Conservation (phyloP, 2,797 vertebrate genomes). For the Hypotaenidia okinawae region DNA sequence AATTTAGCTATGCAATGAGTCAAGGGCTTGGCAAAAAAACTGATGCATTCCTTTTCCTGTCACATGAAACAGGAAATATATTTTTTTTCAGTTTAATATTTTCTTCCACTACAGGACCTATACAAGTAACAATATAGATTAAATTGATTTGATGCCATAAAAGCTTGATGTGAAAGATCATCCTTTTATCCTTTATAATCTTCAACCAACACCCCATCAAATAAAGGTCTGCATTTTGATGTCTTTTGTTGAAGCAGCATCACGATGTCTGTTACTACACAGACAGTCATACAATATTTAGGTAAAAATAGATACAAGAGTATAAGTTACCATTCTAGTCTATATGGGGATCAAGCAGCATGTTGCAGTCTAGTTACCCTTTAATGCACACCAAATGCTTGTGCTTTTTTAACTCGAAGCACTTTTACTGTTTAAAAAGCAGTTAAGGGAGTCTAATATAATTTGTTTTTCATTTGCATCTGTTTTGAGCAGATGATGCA, state of each 20-base stretch:
- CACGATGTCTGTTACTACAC: not conserved
- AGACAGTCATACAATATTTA: not conserved
- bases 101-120: not conserved
- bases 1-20: not conserved
- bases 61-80: not conserved
- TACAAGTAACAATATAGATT: not conserved
- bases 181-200: conserved; percentile 61
- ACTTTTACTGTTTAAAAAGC: conserved; percentile 8
- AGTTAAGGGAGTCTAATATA: not conserved
- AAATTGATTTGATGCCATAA: conserved; percentile 21
- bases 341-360: not conserved
- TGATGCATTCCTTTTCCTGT: not conserved
- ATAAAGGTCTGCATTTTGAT: conserved; percentile 41
- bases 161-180: conserved; percentile 23
- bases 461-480: conserved; percentile 36
- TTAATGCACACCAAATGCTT: conserved; percentile 10
- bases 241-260: not conserved
- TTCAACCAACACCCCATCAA: conserved; percentile 1
- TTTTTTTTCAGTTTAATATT: not conserved
- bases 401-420: conserved; percentile 10
- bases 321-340: not conserved
- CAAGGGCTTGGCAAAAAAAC: not conserved
- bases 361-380: not conserved
- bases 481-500: conserved; percentile 11
- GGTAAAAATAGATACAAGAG: not conserved